phyloP scores from a whole-genome alignment of 2,113 vertebrate species.

The Heteronetta atricapilla region DNA sequence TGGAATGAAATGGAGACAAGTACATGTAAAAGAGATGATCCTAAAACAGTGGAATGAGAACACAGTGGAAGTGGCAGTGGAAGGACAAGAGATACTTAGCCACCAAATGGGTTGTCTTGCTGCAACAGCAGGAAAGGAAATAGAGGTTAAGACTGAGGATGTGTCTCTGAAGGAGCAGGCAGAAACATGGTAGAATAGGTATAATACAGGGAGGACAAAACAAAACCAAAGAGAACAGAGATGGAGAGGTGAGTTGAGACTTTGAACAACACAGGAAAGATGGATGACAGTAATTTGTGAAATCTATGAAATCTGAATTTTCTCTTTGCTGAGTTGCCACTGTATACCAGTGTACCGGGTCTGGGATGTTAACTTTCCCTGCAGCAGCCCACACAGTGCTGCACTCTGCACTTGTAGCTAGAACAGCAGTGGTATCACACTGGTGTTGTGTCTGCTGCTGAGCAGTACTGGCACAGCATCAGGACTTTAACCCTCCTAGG shows the following conservation, averaged over 20 bases:
- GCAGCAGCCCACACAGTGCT: too few species aligned
- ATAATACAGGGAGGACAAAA: not conserved
- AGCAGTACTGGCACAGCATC: too few species aligned
- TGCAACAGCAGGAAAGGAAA: not conserved
- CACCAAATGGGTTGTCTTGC: not conserved
- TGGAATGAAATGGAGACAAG: not conserved
- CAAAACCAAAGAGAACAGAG: not conserved
- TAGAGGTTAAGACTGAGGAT: not conserved
- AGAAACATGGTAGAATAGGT: not conserved
- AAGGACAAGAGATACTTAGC: not conserved
- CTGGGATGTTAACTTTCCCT: too few species aligned
- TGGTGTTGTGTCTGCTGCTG: too few species aligned
- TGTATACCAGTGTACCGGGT: too few species aligned
- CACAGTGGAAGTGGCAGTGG: not conserved
- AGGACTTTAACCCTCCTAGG: too few species aligned
- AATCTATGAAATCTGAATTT: not conserved
- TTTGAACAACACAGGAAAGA: not conserved
- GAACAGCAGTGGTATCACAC: too few species aligned
- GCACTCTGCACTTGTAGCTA: too few species aligned
- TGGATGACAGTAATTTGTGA: not conserved
- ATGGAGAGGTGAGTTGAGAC: not conserved
- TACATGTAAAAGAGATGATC: not conserved
- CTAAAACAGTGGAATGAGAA: accelerated
- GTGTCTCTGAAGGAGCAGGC: not conserved
- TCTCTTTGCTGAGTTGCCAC: not conserved